Conservation (phyloP, 2,797 vertebrate genomes). For the Gambelia wislizenii region DNA sequence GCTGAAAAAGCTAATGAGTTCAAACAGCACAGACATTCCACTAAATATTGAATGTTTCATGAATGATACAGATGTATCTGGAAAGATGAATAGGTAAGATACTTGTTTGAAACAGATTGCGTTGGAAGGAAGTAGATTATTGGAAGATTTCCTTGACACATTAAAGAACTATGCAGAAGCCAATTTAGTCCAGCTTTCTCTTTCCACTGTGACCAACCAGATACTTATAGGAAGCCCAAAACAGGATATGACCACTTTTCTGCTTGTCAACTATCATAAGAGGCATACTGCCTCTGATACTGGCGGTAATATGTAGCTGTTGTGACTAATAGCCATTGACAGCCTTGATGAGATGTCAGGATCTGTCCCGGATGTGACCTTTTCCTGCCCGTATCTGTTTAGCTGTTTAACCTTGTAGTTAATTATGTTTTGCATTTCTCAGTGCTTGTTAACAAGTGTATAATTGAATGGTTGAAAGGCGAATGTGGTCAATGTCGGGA, state of each 20-base stretch:
- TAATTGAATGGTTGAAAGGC: no score
- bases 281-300: background rate
- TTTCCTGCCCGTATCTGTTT: no score
- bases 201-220: background rate
- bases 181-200: background rate
- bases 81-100: slow-evolving; percentile 91
- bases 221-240: background rate
- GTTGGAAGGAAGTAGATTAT: background rate
- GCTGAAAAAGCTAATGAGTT: slow-evolving; percentile 97
- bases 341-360: no score
- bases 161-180: background rate
- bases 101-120: background rate
- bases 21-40: slow-evolving; percentile 94
- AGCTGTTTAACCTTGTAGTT: no score
- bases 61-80: slow-evolving; percentile 94
- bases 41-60: slow-evolving; percentile 99
- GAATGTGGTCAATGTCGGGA: no score
- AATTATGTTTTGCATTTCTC: no score
- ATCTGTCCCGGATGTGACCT: no score
- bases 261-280: background rate
- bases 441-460: no score
- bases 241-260: background rate
- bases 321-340: background rate
- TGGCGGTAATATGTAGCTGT: background rate
- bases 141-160: background rate